Base-by-base conservation (phyloP, 2,797 vertebrate genomes). In the Pristis pectinata region DNA sequence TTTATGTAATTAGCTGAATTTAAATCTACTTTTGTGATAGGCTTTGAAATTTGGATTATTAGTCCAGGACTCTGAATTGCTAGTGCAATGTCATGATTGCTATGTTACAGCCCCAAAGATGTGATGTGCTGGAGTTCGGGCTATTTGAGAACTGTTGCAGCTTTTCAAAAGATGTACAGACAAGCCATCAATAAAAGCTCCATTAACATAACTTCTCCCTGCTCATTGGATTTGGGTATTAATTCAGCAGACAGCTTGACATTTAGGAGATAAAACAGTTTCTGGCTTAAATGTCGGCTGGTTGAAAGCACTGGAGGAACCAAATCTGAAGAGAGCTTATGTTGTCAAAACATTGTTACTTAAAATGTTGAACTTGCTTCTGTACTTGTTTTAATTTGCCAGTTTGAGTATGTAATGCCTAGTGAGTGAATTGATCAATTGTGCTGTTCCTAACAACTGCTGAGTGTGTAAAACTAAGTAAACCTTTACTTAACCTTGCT, bases 331-430 rank as follows among this genome's bases (percentile, higher is more conserved):
- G 59, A 41, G 87, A 91, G 87, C 59, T 91, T 67, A 67, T 91
- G 17, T 91, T 91, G 87, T 91, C 87, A 67, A 91, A 91, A 91
- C n/a, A 91, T 91, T 91, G 59, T 61, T 41, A 24, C 61, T 67
- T 59, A 3, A 72, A 37, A 41, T 91, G n/a, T 41, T 91, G 34
- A 34, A 61, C 11, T 37, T 64, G 34, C 30, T 61, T 89, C 85
- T 59, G 34, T 19, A 34, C 56, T 91, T 24, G 56, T 91, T 59
- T 64, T 64, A 64, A 64, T 59, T 37, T 91, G 87, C 15, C 56
- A 37, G 9, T 61, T 64, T 64, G 59, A 91, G 91, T 64, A 37
- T 64, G 59, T 64, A 64, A 64, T 91, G 34, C 59, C 37, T 34
- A 41, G 15, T 91, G 59, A 91, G 34, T 37, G 59, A 91, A 91